phyloP scores from a whole-genome alignment of 2,888 invertebrate species.

The Leptura quadrifasciata region DNA sequence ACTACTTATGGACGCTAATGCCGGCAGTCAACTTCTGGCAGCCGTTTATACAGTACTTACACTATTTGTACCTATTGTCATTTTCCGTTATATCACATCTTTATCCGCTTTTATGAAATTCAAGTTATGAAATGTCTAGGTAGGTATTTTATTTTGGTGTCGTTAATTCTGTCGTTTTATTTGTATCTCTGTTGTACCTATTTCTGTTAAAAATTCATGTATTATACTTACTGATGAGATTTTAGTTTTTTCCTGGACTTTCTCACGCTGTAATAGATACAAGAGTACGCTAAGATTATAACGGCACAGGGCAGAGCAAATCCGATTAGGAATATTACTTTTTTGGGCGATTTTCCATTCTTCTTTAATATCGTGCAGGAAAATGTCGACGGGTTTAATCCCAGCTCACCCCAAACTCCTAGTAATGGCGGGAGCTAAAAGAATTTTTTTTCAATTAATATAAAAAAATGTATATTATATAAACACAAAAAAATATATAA shows the following conservation, averaged over 20 bases:
- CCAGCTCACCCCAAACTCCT: conserved; percentile 90
- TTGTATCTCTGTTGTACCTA: too few relatives aligned
- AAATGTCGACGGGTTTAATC: conserved; percentile 86
- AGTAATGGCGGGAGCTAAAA: conserved; percentile 85
- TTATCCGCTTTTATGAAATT: too few relatives aligned
- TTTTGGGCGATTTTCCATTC: conserved; percentile 87
- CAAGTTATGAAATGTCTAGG: too few relatives aligned
- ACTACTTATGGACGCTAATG: too few relatives aligned
- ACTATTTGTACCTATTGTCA: too few relatives aligned
- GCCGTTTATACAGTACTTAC: too few relatives aligned
- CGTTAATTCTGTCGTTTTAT: too few relatives aligned
- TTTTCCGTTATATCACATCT: too few relatives aligned
- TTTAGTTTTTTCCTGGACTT: conserved; percentile 84
- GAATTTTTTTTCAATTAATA: conserved; percentile 46
- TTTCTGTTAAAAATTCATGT: conserved; percentile 5
- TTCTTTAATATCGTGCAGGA: conserved; percentile 92
- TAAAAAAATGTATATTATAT: neutral
- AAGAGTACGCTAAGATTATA: conserved; percentile 89
- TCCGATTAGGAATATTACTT: conserved; percentile 87
- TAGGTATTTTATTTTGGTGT: too few relatives aligned
- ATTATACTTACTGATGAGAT: conserved; percentile 82
- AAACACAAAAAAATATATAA: too few relatives aligned
- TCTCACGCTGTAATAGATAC: conserved; percentile 88
- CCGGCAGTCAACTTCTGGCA: too few relatives aligned
- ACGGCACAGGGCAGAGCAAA: conserved; percentile 90